Evolutionary conservation across 1,140 invertebrate species (phyloP), one percentile per base, ranked within the genome.

Genomic region (Branchinecta lindahli): DNA sequence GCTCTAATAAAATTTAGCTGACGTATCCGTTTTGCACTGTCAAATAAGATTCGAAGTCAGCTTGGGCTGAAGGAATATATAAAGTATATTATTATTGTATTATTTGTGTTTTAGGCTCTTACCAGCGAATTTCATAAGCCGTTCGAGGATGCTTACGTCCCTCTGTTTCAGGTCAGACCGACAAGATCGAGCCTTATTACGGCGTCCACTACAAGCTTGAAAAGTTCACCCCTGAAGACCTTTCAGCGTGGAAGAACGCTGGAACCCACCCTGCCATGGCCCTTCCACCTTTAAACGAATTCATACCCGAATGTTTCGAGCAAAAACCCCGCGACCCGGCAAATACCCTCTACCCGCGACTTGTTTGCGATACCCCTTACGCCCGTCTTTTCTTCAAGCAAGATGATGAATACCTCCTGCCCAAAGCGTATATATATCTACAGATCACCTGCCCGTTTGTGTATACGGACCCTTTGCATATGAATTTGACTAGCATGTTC

Each of bases 301-400:
- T 97, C 80, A 94, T 98, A 77, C 89, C 95, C 0, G 84, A 84
- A 0, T 83, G 87, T 74, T 93, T 98, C 79, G 85, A 89, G 70
- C 79, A 96, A n/a, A 85, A 87, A 72, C 77, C 84, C 0, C 77
- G 81, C 6, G 85, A 89, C 67, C 78, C 84, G 67, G 82, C 85
- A 79, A 72, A 77, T 9, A 79, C 82, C 0, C 84, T 86, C 67
- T 82, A 84, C 78, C 92, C 92, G 0, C 74, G 78, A 8, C 88
- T 94, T 71, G 84, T 94, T 67, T 83, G 88, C 78, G 91, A 96
- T 75, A 88, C 86, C 8, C 81, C 86, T 0, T 80, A 92, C 66
- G 83, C 88, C 72, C 81, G 92, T 73, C 80, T 94, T 0, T 98
- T 95, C 95, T 95, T 88, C 79, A 94, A 96, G 77, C 91, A 95